A percentile compares a stretch with the other conserved stretches of the same genome.
phyloP scores from a whole-genome alignment of 1,140 invertebrate genomes.

The Cotesia chilonis region DNA sequence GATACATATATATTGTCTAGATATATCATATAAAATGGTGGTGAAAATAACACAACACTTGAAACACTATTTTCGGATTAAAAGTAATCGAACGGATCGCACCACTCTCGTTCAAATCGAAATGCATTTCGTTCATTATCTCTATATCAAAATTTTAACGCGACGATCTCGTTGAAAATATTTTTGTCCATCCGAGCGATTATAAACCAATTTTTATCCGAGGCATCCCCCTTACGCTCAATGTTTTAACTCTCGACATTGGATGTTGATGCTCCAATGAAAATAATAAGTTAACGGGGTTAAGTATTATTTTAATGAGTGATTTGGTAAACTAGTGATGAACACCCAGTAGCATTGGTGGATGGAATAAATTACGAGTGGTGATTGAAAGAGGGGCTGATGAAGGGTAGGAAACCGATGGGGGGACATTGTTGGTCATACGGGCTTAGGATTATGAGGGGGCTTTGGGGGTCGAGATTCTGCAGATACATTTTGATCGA shows the following conservation, averaged over 20 bases:
- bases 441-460: constrained; percentile 53
- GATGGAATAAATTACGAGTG: constrained; percentile 46
- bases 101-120: constrained; percentile 12
- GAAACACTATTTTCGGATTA: constrained; percentile 25
- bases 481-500: constrained; percentile 59
- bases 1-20: background rate
- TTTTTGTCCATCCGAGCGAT: background rate
- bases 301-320: too few relatives aligned
- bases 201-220: background rate
- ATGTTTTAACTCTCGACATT: too few relatives aligned
- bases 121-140: constrained; percentile 28
- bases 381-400: constrained; percentile 41
- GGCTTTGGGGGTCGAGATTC: constrained; percentile 45
- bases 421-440: constrained; percentile 51
- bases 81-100: constrained; percentile 26
- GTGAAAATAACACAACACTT: constrained; percentile 12
- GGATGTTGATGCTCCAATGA: background rate
- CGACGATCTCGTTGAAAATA: constrained; percentile 44
- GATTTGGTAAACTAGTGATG: constrained; percentile 10
- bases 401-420: background rate
- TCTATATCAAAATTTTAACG: constrained; percentile 1
- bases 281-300: too few relatives aligned
- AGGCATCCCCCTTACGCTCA: too few relatives aligned
- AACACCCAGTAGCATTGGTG: background rate
- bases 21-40: constrained; percentile 8